Evolutionary conservation across 2,113 vertebrate species (phyloP), one percentile per base, ranked within the genome.

Genomic region (Ibidorhyncha struthersii): DNA sequence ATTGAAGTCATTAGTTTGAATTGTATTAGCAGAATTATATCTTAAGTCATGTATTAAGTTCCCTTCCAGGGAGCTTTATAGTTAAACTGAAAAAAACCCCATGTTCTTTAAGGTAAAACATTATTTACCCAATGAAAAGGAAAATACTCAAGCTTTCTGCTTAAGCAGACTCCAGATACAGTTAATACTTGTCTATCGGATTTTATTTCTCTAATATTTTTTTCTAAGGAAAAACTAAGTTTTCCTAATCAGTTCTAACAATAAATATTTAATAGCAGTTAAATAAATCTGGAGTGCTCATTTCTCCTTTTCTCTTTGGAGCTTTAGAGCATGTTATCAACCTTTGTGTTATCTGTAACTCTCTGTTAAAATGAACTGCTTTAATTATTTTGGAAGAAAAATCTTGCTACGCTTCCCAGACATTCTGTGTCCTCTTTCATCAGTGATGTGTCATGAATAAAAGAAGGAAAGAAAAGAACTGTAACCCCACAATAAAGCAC

Each of bases 351-450:
- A 82, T 92, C 92, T 77, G n/a, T 79, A 91, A 91, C 47, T 89
- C 56, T 90, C 50, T 73, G 43, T 63, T 70, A 91, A 86, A 94
- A 95, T 17, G 29, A 85, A 77, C 61, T 74, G 47, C 67, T 90
- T 95, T 90, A 97, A 86, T 93, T 93, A 91, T 92, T 97, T 90
- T 89, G 53, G 63, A 74, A 76, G 62, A 90, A 94, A 85, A 82
- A 56, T 93, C 71, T 85, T 87, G 25, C 63, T 89, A 27, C 38
- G 5, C 67, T 95, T 92, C 69, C 50, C 86, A 96, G 79, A 52
- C 71, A 56, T 70, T 91, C 20, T 36, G 12, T 61, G 62, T 59
- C 41, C 18, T 85, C 56, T 90, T 84, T 94, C 79, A 94, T 96
- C 66, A 91, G 79, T 43, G 36, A 90, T 69, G 26, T 78, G 77